These are phyloP conservation scores for Tarsius wallacei DNA, from an alignment of 2,797 vertebrate species.

Conservation along the genomic window DNA sequence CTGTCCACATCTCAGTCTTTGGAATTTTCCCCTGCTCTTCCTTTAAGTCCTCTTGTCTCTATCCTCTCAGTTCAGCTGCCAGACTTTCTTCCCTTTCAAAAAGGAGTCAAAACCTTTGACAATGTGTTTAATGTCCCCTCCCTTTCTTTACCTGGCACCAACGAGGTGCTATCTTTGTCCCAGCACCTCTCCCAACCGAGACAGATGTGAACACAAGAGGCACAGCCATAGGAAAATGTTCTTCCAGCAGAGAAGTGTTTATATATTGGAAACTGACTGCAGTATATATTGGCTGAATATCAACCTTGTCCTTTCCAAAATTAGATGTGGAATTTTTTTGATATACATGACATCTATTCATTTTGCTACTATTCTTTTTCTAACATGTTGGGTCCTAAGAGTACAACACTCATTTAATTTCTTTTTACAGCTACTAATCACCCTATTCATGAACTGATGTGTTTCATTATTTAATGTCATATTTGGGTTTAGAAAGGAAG, in stretches of 20 bases:
- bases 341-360: background rate
- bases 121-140: background rate
- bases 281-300: background rate
- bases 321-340: background rate
- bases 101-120: background rate
- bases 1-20: background rate
- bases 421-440: background rate
- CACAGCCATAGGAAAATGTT: background rate
- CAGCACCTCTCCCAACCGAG: background rate
- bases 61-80: background rate
- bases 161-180: background rate
- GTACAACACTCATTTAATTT: background rate
- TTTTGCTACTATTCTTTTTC: background rate
- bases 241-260: background rate
- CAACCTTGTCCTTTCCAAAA: background rate
- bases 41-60: background rate
- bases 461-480: background rate
- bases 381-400: background rate
- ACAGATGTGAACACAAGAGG: background rate
- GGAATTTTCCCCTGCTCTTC: background rate
- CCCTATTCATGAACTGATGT: background rate
- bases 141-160: background rate
- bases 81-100: background rate
- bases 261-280: background rate
- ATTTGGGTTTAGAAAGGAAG: slow-evolving; percentile 5